A percentile compares a stretch with the other conserved stretches of the same genome.
Conservation (phyloP, 2,888 invertebrate genomes). For the Monoplex corrugatus region DNA sequence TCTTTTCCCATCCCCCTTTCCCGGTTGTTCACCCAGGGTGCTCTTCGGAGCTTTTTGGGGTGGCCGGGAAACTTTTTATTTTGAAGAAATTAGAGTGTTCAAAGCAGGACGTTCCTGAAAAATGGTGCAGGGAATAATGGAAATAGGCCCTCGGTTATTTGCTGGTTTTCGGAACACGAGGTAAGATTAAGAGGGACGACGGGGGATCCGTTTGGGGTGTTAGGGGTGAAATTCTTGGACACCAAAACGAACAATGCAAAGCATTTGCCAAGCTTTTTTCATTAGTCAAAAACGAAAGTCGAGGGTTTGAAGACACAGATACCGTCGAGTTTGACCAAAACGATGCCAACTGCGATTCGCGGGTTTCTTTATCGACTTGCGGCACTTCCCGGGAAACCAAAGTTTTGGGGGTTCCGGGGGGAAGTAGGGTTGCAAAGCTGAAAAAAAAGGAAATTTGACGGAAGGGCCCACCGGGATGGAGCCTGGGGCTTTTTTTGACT, state of each 20-base stretch:
- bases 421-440: conserved; percentile 1
- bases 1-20: too few species aligned
- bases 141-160: conserved; percentile 70
- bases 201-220: conserved; percentile 86
- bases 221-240: conserved; percentile 87
- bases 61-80: too few species aligned
- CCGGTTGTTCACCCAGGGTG: too few species aligned
- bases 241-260: conserved; percentile 86
- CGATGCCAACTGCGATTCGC: conserved; percentile 85
- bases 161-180: conserved; percentile 85
- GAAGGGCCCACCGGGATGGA: conserved; percentile 5
- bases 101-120: too few species aligned
- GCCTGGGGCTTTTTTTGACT: too few species aligned
- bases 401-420: conserved; percentile 19
- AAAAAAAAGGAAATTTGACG: not conserved
- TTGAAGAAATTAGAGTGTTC: too few species aligned
- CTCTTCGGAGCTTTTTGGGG: too few species aligned
- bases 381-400: conserved; percentile 46
- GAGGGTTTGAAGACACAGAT: conserved; percentile 88
- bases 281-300: conserved; percentile 85
- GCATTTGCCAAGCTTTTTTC: conserved; percentile 87
- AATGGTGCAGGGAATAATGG: too few species aligned
- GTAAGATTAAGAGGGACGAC: conserved; percentile 86
- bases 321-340: conserved; percentile 84
- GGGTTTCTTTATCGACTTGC: conserved; percentile 40